Evolutionary conservation across 2,797 vertebrate genomes (phyloP), one percentile per base, ranked within the genome.

Genomic region (Anguilla obscura): DNA sequence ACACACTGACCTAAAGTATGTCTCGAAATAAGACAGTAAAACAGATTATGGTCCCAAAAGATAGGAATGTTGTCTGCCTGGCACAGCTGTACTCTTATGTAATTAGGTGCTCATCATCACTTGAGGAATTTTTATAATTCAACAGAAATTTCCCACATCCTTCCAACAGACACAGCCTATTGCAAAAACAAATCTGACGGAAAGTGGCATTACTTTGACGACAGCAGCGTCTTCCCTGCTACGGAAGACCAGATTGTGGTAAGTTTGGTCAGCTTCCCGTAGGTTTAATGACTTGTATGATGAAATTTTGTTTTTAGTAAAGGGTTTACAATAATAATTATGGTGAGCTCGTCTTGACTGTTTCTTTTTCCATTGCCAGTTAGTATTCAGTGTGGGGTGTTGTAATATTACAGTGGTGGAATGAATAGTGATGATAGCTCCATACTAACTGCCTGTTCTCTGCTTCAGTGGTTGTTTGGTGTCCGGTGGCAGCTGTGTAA

Each of bases 211-310:
- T 97, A 98, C 94, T 99, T 99, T 40, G 98, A 99, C 0, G 98
- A 99, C 92, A 98, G 97, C 94, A 98, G 96, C 0, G 98, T 99
- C 45, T 98, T 97, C 0, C 92, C 96, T 90, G 97, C 98, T 89
- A 95, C 97, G 58, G 98, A 98, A 93, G 98, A 99, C 93, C 97
- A 99, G 95, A 99, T 99, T 93, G 98, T 99, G 97, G 98, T 99
- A 92, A 85, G 79, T 50, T 45, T 14, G 60, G 16, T 45, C 5
- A n/a, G 24, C 45, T 48, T 27, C 56, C 45, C 79, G 0, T 30
- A 79, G 30, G 4, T 87, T 27, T 45, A 18, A n/a, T 58, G 54
- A 27, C 24, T 40, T 45, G 56, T 66, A 27, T 45, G 4, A 60
- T 76, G 52, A 3, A 12, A 6, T 80, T 80, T 80, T 45, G 36